Evolutionary conservation across 2,888 invertebrate genomes (phyloP).

Genomic region (Sphecodes monilicornis): DNA sequence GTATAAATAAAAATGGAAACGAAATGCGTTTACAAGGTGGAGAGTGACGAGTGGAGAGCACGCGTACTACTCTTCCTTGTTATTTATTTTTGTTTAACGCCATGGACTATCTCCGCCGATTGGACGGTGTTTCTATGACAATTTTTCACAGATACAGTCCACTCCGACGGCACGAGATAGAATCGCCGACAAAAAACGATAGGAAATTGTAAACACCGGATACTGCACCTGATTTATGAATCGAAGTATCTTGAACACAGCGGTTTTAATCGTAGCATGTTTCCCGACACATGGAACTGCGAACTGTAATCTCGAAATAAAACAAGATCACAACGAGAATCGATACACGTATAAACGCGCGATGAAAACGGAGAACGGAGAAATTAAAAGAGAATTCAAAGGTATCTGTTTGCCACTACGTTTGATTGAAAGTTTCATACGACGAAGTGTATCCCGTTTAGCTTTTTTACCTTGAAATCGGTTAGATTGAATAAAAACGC

Average conservation of each 20-base stretch:
- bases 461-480: neutral
- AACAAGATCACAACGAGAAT: neutral
- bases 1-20: slow-evolving; percentile 11
- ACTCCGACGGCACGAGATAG: neutral
- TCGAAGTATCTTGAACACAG: neutral
- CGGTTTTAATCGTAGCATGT: slow-evolving; percentile 11
- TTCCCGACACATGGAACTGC: neutral
- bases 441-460: neutral
- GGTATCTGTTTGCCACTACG: neutral
- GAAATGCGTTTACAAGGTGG: neutral
- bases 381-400: neutral
- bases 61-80: neutral
- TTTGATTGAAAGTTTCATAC: neutral
- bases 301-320: neutral
- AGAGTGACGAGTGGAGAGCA: neutral
- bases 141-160: neutral
- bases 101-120: neutral
- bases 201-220: slow-evolving; percentile 24
- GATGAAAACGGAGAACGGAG: neutral
- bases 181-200: neutral
- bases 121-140: neutral
- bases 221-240: slow-evolving; percentile 6
- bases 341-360: neutral
- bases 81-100: neutral
- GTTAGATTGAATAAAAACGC: neutral